Evolutionary conservation across 2,888 invertebrate genomes (phyloP).

Genomic region (Dryobotodes eremita): DNA sequence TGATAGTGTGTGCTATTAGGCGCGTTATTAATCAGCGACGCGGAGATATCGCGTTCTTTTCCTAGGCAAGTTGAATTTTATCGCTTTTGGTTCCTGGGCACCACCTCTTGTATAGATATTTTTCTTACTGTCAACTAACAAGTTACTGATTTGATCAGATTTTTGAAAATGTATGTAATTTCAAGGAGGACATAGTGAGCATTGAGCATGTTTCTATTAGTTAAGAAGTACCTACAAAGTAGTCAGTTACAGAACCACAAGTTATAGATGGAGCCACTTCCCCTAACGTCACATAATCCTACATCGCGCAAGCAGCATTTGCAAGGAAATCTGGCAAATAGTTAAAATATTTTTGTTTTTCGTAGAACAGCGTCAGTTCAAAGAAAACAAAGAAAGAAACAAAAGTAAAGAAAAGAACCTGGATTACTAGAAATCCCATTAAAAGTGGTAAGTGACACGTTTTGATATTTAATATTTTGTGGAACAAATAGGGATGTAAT

Average conservation of each 20-base stretch:
- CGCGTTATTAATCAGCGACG: too few relatives aligned
- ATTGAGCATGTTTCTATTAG: neutral
- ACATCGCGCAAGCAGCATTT: neutral
- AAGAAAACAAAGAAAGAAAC: constrained; percentile 39
- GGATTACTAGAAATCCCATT: constrained; percentile 50
- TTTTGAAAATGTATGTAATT: neutral
- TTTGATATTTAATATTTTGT: neutral
- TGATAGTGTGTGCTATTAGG: too few relatives aligned
- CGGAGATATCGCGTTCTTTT: too few relatives aligned
- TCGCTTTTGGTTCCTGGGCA: too few relatives aligned
- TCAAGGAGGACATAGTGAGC: neutral
- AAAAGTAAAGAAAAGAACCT: constrained; percentile 65
- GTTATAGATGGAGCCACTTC: neutral
- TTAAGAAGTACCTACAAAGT: neutral
- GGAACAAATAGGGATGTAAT: too few relatives aligned
- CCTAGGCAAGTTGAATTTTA: too few relatives aligned
- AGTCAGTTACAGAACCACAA: neutral
- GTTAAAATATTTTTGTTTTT: neutral
- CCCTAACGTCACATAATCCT: too few relatives aligned
- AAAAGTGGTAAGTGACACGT: constrained; percentile 46
- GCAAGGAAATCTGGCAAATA: neutral
- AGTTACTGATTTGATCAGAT: neutral
- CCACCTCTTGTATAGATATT: too few relatives aligned
- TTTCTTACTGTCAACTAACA: too few relatives aligned
- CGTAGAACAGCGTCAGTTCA: neutral